These are phyloP conservation scores for Brachyptera putata DNA, from an alignment of 2,888 invertebrate species.

Conservation along the genomic window DNA sequence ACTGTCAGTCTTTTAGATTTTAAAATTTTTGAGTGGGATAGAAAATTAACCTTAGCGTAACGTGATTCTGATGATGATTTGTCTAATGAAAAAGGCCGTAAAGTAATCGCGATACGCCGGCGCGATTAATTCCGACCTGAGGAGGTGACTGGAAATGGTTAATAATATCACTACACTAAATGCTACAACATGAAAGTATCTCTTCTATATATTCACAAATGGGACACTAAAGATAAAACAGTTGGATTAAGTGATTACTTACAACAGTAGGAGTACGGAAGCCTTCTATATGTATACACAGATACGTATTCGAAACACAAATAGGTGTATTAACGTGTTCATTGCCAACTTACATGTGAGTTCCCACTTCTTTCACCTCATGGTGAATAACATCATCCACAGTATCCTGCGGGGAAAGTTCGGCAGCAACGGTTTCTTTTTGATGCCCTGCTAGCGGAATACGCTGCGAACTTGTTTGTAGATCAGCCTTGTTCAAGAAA, in stretches of 20 bases:
- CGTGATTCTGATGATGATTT: too few species aligned
- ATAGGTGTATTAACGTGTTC: neutral
- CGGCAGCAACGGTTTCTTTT: conserved; percentile 53
- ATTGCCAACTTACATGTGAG: conserved; percentile 73
- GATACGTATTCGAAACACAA: neutral
- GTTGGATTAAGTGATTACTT: neutral
- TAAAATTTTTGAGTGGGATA: too few species aligned
- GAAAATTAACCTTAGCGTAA: too few species aligned
- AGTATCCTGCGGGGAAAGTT: conserved; percentile 71
- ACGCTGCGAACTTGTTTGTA: conserved; percentile 88
- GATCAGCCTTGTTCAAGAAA: conserved; percentile 63
- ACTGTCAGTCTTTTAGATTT: too few species aligned
- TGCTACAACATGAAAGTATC: too few species aligned
- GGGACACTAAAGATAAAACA: neutral
- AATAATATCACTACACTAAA: too few species aligned
- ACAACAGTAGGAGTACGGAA: neutral
- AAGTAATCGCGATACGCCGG: too few species aligned
- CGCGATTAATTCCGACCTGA: too few species aligned
- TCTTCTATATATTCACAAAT: too few species aligned
- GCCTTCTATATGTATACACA: too few species aligned
- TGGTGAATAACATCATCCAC: conserved; percentile 95
- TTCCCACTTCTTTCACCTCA: conserved; percentile 98
- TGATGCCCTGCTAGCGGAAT: conserved; percentile 75
- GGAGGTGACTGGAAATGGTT: too few species aligned
- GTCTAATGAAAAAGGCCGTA: too few species aligned